Evolutionary conservation across 2,888 invertebrate genomes (phyloP).

Genomic region (Drosophila mulleri): DNA sequence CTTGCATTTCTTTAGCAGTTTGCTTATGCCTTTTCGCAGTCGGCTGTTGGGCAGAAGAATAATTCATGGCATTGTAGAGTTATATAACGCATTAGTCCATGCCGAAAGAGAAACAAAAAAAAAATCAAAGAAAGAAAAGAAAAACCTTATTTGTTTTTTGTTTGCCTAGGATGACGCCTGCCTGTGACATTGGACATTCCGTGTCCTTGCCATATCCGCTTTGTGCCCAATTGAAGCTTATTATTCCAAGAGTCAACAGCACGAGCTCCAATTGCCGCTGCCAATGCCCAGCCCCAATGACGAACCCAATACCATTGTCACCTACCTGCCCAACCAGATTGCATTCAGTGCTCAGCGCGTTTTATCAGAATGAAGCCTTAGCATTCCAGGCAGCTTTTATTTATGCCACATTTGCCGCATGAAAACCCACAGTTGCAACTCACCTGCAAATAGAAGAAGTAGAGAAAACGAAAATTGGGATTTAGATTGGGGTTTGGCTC

Average conservation of each 20-base stretch:
- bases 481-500: slow-evolving; percentile 10
- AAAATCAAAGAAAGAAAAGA: slow-evolving; percentile 1
- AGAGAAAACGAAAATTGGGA: slow-evolving; percentile 13
- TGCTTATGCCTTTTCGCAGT: slow-evolving; percentile 16
- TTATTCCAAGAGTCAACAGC: slow-evolving; percentile 43
- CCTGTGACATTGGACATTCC: slow-evolving; percentile 32
- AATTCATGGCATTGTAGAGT: slow-evolving; percentile 64
- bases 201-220: slow-evolving; percentile 47
- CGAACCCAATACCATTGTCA: slow-evolving; percentile 4
- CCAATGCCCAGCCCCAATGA: not conserved
- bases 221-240: slow-evolving; percentile 52
- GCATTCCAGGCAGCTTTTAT: slow-evolving; percentile 17
- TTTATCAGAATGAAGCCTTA: slow-evolving; percentile 26
- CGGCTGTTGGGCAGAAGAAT: slow-evolving; percentile 30
- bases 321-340: slow-evolving; percentile 26
- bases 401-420: slow-evolving; percentile 9
- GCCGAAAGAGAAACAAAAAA: not conserved
- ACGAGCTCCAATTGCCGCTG: slow-evolving; percentile 2
- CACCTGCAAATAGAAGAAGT: slow-evolving; percentile 41
- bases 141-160: slow-evolving; percentile 13
- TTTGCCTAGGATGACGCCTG: slow-evolving; percentile 18
- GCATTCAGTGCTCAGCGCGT: slow-evolving; percentile 22
- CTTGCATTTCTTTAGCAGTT: slow-evolving; percentile 12
- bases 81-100: slow-evolving; percentile 43
- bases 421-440: slow-evolving; percentile 36